Evolutionary conservation across 2,888 invertebrate genomes (phyloP).

Genomic region (Eupeodes latifasciatus): DNA sequence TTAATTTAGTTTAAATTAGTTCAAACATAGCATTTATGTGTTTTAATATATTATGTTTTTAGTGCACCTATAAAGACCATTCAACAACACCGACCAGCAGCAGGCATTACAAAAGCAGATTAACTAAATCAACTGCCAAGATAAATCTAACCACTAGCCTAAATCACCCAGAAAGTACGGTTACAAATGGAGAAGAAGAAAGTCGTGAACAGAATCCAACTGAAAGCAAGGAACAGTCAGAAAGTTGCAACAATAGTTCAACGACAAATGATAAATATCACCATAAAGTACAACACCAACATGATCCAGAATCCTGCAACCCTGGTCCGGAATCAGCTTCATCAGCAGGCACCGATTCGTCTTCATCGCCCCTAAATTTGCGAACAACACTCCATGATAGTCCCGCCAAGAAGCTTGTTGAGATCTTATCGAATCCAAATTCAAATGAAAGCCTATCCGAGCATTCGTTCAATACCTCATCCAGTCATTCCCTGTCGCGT

Average conservation of each 20-base stretch:
- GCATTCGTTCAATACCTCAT: slow-evolving; percentile 77
- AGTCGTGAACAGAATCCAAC: not conserved
- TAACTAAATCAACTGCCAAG: slow-evolving; percentile 84
- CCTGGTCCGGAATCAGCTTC: slow-evolving; percentile 34
- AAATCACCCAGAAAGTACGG: slow-evolving; percentile 77
- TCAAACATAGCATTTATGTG: not conserved
- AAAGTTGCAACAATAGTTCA: slow-evolving; percentile 41
- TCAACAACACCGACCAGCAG: slow-evolving; percentile 84
- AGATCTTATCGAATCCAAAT: slow-evolving; percentile 81
- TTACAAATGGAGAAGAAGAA: slow-evolving; percentile 19
- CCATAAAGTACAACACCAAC: slow-evolving; percentile 57
- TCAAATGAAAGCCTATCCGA: slow-evolving; percentile 82
- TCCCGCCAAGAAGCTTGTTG: slow-evolving; percentile 70
- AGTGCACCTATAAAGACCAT: slow-evolving; percentile 82
- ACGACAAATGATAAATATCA: slow-evolving; percentile 35
- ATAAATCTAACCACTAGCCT: slow-evolving; percentile 82
- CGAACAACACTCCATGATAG: slow-evolving; percentile 3
- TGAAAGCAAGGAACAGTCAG: slow-evolving; percentile 44
- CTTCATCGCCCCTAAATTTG: slow-evolving; percentile 43
- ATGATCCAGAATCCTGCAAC: slow-evolving; percentile 56
- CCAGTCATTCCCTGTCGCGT: slow-evolving; percentile 77
- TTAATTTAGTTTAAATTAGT: not conserved
- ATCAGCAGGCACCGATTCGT: slow-evolving; percentile 62
- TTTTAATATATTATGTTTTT: not conserved
- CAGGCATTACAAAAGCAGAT: slow-evolving; percentile 81